Evolutionary conservation across 1,140 invertebrate species (phyloP).

Genomic region (Lamellibrachia luymesi): DNA sequence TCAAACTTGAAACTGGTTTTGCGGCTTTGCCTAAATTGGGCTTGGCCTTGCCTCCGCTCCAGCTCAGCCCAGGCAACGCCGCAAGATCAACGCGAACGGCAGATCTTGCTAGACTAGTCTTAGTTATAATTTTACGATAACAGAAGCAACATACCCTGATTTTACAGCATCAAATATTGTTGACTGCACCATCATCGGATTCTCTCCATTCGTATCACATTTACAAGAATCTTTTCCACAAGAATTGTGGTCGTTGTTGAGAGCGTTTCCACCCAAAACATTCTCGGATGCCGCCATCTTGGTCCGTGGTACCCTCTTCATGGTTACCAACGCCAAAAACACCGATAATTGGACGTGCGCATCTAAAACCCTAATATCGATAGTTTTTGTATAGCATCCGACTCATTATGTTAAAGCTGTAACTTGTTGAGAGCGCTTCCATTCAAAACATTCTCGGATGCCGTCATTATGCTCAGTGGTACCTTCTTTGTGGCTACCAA

Average conservation of each 20-base stretch:
- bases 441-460: not conserved
- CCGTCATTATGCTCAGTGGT: too few species aligned
- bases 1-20: too few species aligned
- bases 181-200: not conserved
- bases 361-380: not conserved
- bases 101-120: not conserved
- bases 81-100: too few species aligned
- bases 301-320: not conserved
- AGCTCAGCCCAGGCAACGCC: too few species aligned
- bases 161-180: constrained; percentile 49
- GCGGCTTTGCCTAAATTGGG: too few species aligned
- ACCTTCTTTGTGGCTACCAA: too few species aligned
- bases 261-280: constrained; percentile 3
- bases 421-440: not conserved
- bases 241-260: not conserved
- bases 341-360: not conserved
- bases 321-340: not conserved
- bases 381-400: not conserved
- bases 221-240: not conserved
- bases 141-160: constrained; percentile 40
- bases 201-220: not conserved
- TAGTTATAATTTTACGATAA: constrained; percentile 11
- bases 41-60: too few species aligned
- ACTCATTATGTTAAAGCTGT: not conserved
- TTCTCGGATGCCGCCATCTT: not conserved